These are phyloP conservation scores for Lepetodrilus schrolli DNA, from an alignment of 2,888 invertebrate species.

Conservation along the genomic window DNA sequence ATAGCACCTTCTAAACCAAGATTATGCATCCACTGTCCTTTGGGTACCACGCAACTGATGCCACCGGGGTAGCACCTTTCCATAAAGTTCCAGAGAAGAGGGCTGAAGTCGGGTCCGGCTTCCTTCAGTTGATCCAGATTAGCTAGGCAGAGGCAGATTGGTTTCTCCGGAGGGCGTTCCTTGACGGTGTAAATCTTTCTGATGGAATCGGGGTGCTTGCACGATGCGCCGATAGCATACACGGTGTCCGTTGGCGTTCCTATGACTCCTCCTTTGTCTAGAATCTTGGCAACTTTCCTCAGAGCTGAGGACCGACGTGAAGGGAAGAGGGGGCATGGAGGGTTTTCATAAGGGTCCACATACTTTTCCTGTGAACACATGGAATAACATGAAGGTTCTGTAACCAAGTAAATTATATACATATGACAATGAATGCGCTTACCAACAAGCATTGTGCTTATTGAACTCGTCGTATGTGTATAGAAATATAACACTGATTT, in stretches of 20 bases:
- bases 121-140: conserved; percentile 52
- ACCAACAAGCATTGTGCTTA: no score
- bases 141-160: conserved; percentile 61
- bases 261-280: conserved; percentile 51
- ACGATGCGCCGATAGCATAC: conserved; percentile 57
- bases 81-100: conserved; percentile 57
- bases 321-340: conserved; percentile 48
- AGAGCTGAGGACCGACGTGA: conserved; percentile 52
- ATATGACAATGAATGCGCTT: no score
- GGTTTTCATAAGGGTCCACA: conserved; percentile 32
- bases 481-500: no score
- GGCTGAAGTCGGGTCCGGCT: conserved; percentile 51
- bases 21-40: conserved; percentile 51
- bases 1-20: conserved; percentile 47
- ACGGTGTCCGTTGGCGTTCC: conserved; percentile 61
- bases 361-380: conserved; percentile 42
- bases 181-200: conserved; percentile 54
- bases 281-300: conserved; percentile 43
- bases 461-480: no score
- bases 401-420: no score
- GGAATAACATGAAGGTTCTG: no score
- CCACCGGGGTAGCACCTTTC: conserved; percentile 56
- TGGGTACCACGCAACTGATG: conserved; percentile 58
- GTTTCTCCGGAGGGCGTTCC: conserved; percentile 58
- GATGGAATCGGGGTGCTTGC: conserved; percentile 54